phyloP scores from a whole-genome alignment of 2,888 invertebrate genomes.

The Pteria penguin region DNA sequence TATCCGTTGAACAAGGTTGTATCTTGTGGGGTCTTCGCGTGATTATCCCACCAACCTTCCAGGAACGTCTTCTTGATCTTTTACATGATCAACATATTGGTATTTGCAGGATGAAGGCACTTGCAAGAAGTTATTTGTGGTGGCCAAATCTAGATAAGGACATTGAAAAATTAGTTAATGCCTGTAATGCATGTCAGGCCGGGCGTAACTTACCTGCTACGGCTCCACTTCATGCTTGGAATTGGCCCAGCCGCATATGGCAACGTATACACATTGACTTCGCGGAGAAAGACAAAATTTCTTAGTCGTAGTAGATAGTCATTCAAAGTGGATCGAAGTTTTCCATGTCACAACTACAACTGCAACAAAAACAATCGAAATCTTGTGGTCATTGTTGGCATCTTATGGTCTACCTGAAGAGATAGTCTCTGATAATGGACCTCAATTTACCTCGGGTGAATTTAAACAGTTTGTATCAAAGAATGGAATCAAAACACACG shows the following conservation, averaged over 20 bases:
- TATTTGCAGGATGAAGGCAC: constrained; percentile 50
- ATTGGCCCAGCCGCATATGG: constrained; percentile 58
- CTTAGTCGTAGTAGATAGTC: constrained; percentile 55
- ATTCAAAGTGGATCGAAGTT: constrained; percentile 59
- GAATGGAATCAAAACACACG: constrained; percentile 48
- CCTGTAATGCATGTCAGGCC: no score
- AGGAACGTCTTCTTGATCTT: constrained; percentile 31
- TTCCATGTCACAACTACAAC: constrained; percentile 36
- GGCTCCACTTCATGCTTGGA: constrained; percentile 62
- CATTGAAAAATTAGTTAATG: no score
- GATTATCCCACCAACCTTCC: constrained; percentile 15
- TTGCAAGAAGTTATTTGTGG: constrained; percentile 53
- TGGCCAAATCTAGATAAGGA: constrained; percentile 53
- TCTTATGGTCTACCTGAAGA: constrained; percentile 38
- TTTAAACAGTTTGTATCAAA: constrained; percentile 36
- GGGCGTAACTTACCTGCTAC: constrained; percentile 39
- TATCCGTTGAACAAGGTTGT: constrained; percentile 23
- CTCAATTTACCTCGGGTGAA: constrained; percentile 41
- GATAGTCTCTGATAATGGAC: constrained; percentile 48
- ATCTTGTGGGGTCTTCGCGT: constrained; percentile 24
- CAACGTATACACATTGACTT: constrained; percentile 60
- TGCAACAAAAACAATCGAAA: constrained; percentile 44
- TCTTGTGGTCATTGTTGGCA: constrained; percentile 41
- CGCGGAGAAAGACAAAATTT: constrained; percentile 55
- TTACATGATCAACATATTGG: constrained; percentile 52